Conservation (phyloP, 2,113 vertebrate species). For the Prunella himalayana region DNA sequence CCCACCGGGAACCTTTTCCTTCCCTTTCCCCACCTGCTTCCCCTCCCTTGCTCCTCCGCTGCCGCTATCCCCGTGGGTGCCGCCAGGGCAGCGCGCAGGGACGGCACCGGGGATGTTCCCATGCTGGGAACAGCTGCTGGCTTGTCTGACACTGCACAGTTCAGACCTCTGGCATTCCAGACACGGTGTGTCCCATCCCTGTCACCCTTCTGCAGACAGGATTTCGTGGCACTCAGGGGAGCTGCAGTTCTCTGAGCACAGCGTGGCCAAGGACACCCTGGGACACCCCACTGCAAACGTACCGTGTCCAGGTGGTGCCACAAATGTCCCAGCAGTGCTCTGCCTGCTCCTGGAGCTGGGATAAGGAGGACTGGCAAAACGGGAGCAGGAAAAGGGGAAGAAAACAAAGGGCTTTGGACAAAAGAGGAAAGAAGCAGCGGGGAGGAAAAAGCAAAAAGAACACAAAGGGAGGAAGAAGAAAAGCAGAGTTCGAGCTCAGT, state of each 20-base stretch:
- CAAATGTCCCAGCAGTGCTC: background rate
- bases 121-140: background rate
- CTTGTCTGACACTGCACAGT: background rate
- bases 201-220: background rate
- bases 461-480: background rate
- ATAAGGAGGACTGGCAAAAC: background rate
- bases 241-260: background rate
- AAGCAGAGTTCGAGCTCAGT: background rate
- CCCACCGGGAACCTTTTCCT: background rate
- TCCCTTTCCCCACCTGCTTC: background rate
- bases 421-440: background rate
- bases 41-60: background rate
- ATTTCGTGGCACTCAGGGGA: background rate
- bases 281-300: fast-evolving
- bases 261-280: background rate
- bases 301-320: background rate
- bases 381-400: background rate
- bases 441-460: background rate
- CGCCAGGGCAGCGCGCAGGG: background rate
- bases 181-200: background rate
- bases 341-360: background rate
- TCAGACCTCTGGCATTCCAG: background rate
- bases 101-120: background rate
- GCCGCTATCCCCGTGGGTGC: background rate
- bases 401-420: background rate